phyloP scores from a whole-genome alignment of 2,113 vertebrate species.

The Columba janthina region DNA sequence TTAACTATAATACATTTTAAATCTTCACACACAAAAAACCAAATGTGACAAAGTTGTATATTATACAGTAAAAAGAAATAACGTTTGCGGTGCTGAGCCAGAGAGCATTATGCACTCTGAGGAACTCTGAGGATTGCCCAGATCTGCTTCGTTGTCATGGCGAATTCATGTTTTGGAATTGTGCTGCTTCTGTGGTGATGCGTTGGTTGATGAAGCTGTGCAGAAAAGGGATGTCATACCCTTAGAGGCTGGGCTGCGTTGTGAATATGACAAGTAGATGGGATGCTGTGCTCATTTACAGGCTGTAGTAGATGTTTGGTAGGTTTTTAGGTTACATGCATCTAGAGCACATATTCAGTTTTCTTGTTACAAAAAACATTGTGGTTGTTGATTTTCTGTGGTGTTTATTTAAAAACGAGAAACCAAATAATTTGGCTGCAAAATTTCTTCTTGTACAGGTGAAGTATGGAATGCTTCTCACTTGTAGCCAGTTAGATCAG shows the following conservation, averaged over 20 bases:
- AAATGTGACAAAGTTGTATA: neutral
- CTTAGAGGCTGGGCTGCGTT: neutral
- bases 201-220: neutral
- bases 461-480: neutral
- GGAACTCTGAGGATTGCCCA: neutral
- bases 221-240: neutral
- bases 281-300: neutral
- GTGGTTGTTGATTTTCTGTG: neutral
- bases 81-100: neutral
- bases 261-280: neutral
- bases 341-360: neutral
- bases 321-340: neutral
- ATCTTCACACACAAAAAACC: neutral
- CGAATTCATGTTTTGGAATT: neutral
- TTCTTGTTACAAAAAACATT: neutral
- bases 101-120: neutral
- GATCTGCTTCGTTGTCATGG: neutral
- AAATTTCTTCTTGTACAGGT: neutral
- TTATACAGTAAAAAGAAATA: neutral
- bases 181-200: neutral
- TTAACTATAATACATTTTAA: slow-evolving; percentile 2
- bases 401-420: slow-evolving; percentile 58
- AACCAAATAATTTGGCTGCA: neutral
- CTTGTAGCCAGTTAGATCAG: neutral
- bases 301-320: neutral